Evolutionary conservation across 2,797 vertebrate species (phyloP).

Genomic region (Bryconaethiops microstoma): DNA sequence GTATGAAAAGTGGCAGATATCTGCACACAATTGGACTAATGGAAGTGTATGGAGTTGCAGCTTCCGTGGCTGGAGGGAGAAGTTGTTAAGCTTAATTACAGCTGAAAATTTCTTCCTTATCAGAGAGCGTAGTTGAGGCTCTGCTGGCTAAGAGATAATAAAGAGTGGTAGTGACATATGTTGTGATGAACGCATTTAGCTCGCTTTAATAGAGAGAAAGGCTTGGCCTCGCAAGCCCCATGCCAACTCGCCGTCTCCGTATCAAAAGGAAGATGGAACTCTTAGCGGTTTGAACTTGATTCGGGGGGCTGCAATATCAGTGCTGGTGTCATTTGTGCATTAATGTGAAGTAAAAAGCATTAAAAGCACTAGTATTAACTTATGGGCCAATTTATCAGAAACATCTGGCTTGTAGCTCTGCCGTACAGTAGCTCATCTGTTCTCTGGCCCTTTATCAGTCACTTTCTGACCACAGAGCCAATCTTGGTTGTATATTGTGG

Average conservation of each 20-base stretch:
- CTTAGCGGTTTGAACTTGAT: not conserved
- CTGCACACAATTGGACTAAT: slow-evolving; percentile 60
- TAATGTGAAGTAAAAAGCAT: not conserved
- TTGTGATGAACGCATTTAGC: slow-evolving; percentile 49
- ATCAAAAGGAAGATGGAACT: not conserved
- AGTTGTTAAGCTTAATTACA: slow-evolving; percentile 75
- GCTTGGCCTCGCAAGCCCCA: not conserved
- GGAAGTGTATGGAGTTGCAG: slow-evolving; percentile 64
- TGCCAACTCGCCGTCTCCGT: not conserved
- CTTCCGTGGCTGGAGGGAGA: slow-evolving; percentile 68
- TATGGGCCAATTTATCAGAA: not conserved
- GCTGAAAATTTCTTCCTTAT: slow-evolving; percentile 75
- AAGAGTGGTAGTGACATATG: slow-evolving; percentile 54
- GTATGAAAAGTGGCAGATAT: slow-evolving; percentile 61
- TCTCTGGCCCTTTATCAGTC: no score
- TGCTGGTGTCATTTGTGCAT: not conserved
- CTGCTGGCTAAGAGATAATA: slow-evolving; percentile 62
- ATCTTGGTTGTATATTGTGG: no score
- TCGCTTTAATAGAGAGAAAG: slow-evolving; percentile 46
- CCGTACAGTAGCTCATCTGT: no score
- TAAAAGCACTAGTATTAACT: not conserved
- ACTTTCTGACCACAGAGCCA: no score
- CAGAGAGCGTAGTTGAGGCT: slow-evolving; percentile 62
- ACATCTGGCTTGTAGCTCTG: not conserved
- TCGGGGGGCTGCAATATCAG: not conserved